These are phyloP conservation scores for Choristoneura fumiferana DNA, from an alignment of 1,140 invertebrate species.

Conservation along the genomic window DNA sequence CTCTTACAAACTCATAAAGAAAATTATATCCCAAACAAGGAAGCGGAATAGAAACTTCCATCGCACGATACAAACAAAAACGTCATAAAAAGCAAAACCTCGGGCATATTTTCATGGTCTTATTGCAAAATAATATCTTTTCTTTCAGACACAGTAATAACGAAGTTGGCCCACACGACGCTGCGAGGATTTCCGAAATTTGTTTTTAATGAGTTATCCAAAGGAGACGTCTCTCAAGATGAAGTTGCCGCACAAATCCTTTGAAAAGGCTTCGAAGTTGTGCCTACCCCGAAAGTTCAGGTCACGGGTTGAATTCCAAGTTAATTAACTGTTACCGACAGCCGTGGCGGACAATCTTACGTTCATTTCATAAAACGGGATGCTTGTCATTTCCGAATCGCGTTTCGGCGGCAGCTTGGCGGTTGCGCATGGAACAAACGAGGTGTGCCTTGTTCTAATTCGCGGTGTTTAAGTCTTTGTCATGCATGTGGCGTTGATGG, in stretches of 20 bases:
- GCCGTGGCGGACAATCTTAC: background rate
- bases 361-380: slow-evolving; percentile 7
- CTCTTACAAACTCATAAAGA: too few species aligned
- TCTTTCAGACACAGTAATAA: background rate
- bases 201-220: slow-evolving; percentile 23
- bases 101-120: background rate
- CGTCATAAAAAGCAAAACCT: background rate
- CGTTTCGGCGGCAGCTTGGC: background rate
- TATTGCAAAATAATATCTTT: slow-evolving; percentile 4
- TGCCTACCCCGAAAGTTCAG: background rate
- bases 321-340: slow-evolving; percentile 21
- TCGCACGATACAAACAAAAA: background rate
- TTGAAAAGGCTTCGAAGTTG: slow-evolving; percentile 16
- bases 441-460: background rate
- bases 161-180: slow-evolving; percentile 5
- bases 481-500: background rate
- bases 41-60: too few species aligned
- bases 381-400: background rate
- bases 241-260: slow-evolving; percentile 15
- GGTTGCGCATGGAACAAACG: too few species aligned
- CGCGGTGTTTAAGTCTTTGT: background rate
- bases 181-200: slow-evolving; percentile 19
- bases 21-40: too few species aligned
- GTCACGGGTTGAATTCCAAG: slow-evolving; percentile 17
- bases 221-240: slow-evolving; percentile 5